Evolutionary conservation across 2,797 vertebrate species (phyloP).

Genomic region (Cebuella pygmaea): DNA sequence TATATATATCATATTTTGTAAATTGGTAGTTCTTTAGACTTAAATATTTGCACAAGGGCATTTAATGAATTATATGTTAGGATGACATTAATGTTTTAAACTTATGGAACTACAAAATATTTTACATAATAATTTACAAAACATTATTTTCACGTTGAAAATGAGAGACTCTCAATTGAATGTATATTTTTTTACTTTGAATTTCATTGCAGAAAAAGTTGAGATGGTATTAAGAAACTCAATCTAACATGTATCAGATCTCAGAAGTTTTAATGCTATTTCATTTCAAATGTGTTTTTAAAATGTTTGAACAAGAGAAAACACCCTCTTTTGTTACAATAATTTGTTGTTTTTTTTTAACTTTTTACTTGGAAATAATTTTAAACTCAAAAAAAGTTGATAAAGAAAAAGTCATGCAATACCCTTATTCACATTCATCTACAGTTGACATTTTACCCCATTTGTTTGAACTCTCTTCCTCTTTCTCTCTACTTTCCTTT

Average conservation of each 20-base stretch:
- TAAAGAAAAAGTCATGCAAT: not conserved
- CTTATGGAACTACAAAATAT: not conserved
- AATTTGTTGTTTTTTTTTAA: not conserved
- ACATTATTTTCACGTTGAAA: not conserved
- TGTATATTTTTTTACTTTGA: not conserved
- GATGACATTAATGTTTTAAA: not conserved
- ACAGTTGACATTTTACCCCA: not conserved
- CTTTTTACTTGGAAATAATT: not conserved
- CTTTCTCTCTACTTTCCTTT: not conserved
- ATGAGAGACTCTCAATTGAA: not conserved
- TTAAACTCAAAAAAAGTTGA: not conserved
- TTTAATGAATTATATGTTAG: not conserved
- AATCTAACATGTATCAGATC: not conserved
- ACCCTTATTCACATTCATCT: not conserved
- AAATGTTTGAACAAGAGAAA: not conserved
- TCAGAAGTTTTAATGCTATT: not conserved
- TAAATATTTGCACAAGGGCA: not conserved
- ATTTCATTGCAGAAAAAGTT: not conserved
- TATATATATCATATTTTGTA: not conserved
- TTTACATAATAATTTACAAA: not conserved
- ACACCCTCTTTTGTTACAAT: not conserved
- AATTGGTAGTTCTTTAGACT: not conserved
- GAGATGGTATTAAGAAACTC: not conserved
- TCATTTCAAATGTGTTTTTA: not conserved
- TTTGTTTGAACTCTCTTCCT: not conserved